Conservation (phyloP, 2,888 invertebrate species). For the Parnassius glacialis region DNA sequence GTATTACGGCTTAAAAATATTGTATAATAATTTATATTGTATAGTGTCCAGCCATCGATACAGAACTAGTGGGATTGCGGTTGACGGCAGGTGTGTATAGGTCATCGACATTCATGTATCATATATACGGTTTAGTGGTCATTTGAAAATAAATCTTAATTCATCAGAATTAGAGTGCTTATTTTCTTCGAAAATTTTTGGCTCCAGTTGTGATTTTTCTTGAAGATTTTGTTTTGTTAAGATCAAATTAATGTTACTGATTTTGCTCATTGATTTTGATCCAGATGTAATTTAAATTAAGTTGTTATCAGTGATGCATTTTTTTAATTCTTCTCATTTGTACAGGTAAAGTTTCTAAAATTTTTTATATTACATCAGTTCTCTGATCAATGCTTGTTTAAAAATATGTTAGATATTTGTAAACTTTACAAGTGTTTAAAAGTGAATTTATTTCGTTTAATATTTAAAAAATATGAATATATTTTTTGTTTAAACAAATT, state of each 20-base stretch:
- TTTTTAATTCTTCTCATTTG: too few relatives aligned
- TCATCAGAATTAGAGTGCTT: background rate
- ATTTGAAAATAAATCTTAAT: conserved; percentile 25
- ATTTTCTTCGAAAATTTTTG: background rate
- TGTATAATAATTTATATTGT: too few relatives aligned
- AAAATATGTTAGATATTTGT: too few relatives aligned
- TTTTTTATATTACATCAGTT: too few relatives aligned
- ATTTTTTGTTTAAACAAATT: too few relatives aligned
- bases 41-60: conserved; percentile 20
- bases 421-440: too few relatives aligned
- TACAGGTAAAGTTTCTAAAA: too few relatives aligned
- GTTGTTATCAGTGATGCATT: too few relatives aligned
- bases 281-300: background rate
- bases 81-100: conserved; percentile 42
- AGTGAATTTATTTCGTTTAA: too few relatives aligned
- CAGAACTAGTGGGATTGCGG: conserved; percentile 39
- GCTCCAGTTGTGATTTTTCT: conserved; percentile 9
- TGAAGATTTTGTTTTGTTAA: conserved; percentile 22
- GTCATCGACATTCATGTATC: conserved; percentile 45
- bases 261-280: conserved; percentile 23
- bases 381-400: too few relatives aligned
- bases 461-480: too few relatives aligned
- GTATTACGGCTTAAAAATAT: too few relatives aligned
- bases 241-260: conserved; percentile 21
- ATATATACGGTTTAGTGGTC: conserved; percentile 27